phyloP scores from a whole-genome alignment of 1,140 invertebrate genomes.

The Drosophila sp. region DNA sequence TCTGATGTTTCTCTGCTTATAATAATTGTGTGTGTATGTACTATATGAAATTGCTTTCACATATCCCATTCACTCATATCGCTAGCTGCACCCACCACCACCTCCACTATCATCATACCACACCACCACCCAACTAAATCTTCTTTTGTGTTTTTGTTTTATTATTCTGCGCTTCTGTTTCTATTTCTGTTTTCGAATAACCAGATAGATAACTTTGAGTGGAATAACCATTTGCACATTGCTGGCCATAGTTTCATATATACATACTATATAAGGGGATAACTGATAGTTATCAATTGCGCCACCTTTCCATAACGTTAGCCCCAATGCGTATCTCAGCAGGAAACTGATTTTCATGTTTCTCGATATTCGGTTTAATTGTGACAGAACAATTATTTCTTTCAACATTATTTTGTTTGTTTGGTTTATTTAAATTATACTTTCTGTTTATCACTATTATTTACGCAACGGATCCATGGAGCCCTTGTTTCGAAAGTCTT shows the following conservation, averaged over 20 bases:
- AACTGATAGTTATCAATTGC: neutral
- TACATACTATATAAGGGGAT: neutral
- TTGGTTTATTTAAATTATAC: neutral
- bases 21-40: neutral
- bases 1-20: neutral
- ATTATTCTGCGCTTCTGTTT: slow-evolving; percentile 9
- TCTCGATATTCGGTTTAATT: too few species aligned
- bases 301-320: neutral
- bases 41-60: slow-evolving; percentile 6
- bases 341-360: too few species aligned
- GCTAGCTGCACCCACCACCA: neutral
- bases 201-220: neutral
- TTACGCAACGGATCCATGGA: slow-evolving; percentile 1
- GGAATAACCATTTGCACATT: neutral
- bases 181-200: neutral
- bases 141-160: slow-evolving; percentile 5
- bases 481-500: slow-evolving; percentile 6
- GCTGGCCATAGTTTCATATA: neutral
- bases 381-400: too few species aligned
- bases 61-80: neutral
- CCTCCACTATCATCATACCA: neutral
- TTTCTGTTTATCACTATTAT: slow-evolving; percentile 9
- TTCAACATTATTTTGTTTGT: neutral
- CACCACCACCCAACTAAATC: neutral
- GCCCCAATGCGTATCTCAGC: too few species aligned